Conservation (phyloP, 1,140 invertebrate genomes). For the Branchinecta lynchi region DNA sequence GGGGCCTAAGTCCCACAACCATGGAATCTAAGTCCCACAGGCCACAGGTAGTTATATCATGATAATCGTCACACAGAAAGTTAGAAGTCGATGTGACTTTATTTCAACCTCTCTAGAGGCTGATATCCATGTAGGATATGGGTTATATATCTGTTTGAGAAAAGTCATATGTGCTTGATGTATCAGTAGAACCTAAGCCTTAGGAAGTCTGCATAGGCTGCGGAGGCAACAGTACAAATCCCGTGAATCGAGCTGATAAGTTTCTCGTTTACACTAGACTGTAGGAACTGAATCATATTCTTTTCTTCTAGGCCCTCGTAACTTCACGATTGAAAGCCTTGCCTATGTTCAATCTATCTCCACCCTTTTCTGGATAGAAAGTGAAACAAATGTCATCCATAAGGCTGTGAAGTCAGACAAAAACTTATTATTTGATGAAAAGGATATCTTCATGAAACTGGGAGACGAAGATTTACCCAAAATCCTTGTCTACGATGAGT, state of each 20-base stretch:
- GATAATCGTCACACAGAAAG: too few relatives aligned
- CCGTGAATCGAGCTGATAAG: neutral
- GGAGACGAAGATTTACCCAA: neutral
- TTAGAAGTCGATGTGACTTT: too few relatives aligned
- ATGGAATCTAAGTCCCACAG: too few relatives aligned
- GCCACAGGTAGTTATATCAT: too few relatives aligned
- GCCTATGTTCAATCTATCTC: neutral
- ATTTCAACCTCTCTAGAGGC: too few relatives aligned
- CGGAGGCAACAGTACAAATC: neutral
- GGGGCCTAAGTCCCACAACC: too few relatives aligned
- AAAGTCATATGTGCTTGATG: neutral
- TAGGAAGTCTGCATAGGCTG: neutral
- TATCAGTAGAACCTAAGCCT: neutral
- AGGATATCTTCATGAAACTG: neutral
- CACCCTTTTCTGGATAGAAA: neutral
- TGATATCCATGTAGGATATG: too few relatives aligned
- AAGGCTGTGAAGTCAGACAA: neutral
- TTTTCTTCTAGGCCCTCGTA: neutral
- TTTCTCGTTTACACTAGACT: neutral
- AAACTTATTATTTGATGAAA: neutral
- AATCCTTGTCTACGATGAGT: neutral
- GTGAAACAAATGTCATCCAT: neutral
- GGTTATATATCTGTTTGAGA: neutral
- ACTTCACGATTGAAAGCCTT: neutral
- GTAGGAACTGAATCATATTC: neutral